A percentile compares a stretch with the other conserved stretches of the same genome.
phyloP scores from a whole-genome alignment of 2,113 vertebrate species.

The Vimba vimba region DNA sequence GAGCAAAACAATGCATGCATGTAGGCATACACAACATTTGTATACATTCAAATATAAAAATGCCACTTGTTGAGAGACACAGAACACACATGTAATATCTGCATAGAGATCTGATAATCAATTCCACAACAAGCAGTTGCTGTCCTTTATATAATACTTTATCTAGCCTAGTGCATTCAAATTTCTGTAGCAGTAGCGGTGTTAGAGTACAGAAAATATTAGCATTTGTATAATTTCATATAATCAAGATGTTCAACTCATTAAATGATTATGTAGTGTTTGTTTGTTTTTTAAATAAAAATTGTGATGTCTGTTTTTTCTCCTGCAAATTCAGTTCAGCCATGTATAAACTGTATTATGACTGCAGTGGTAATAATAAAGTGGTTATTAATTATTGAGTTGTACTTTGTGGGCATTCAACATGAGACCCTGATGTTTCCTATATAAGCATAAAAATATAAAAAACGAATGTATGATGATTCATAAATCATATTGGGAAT shows the following conservation, averaged over 20 bases:
- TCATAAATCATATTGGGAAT: not conserved
- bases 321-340: not conserved
- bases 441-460: not conserved
- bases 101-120: not conserved
- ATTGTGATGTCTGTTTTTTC: not conserved
- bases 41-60: not conserved
- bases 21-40: not conserved
- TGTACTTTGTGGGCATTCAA: not conserved
- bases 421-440: not conserved
- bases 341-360: not conserved
- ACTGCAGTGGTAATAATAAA: constrained; percentile 15
- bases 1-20: not conserved
- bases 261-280: not conserved
- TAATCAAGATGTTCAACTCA: not conserved
- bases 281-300: not conserved
- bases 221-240: not conserved
- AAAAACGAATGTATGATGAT: not conserved
- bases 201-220: not conserved
- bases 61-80: not conserved
- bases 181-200: not conserved
- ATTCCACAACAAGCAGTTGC: not conserved
- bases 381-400: not conserved
- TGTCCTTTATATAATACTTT: not conserved
- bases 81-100: not conserved
- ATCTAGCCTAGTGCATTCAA: not conserved